Percentiles rank a stretch among this genome's conserved stretches.
These are phyloP conservation scores for Gephyroberyx darwinii DNA, from an alignment of 2,797 vertebrate species.

Conservation along the genomic window DNA sequence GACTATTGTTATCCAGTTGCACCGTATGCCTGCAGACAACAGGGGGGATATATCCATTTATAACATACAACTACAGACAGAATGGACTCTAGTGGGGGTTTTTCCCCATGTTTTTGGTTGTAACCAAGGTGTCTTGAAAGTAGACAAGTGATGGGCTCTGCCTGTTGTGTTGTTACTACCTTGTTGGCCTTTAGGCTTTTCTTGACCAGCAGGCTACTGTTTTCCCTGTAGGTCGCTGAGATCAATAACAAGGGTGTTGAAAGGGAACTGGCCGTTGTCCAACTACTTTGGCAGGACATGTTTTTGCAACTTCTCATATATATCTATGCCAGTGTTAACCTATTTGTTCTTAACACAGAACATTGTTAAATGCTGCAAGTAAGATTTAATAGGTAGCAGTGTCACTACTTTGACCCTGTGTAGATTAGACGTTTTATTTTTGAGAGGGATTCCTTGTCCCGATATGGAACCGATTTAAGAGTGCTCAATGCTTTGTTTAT, in stretches of 20 bases:
- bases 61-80: slow-evolving; percentile 23
- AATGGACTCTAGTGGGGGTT: background rate
- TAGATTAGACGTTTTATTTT: slow-evolving; percentile 56
- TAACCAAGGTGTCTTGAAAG: slow-evolving; percentile 13
- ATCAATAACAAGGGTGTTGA: slow-evolving; percentile 23
- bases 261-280: slow-evolving; percentile 19
- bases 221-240: background rate
- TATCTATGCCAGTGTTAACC: slow-evolving; percentile 57
- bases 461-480: slow-evolving; percentile 74
- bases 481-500: slow-evolving; percentile 62
- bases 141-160: background rate
- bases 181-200: slow-evolving; percentile 14
- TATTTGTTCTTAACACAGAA: slow-evolving; percentile 17
- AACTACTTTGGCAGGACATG: slow-evolving; percentile 16
- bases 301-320: slow-evolving; percentile 39
- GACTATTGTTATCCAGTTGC: slow-evolving; percentile 16
- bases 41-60: slow-evolving; percentile 7
- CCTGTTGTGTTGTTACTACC: slow-evolving; percentile 27
- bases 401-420: slow-evolving; percentile 35
- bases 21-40: slow-evolving; percentile 13
- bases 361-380: slow-evolving; percentile 64
- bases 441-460: slow-evolving; percentile 48
- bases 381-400: slow-evolving; percentile 43
- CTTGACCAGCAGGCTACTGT: slow-evolving; percentile 56
- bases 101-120: slow-evolving; percentile 9